phyloP scores from a whole-genome alignment of 2,888 invertebrate genomes.

The Ceriagrion tenellum region DNA sequence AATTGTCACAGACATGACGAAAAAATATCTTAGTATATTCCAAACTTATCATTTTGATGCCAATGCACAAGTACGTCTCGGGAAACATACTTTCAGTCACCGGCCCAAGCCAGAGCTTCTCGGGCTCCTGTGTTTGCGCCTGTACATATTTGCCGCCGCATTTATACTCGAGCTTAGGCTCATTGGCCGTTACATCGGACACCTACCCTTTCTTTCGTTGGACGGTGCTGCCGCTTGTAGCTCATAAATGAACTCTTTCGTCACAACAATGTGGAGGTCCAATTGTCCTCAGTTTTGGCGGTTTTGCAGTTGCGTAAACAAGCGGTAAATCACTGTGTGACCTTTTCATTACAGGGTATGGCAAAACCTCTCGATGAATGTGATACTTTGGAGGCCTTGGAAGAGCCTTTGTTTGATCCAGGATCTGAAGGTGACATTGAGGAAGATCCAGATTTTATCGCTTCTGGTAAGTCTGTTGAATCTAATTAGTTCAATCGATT shows the following conservation, averaged over 20 bases:
- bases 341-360: not conserved
- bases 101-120: too few relatives aligned
- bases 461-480: not conserved
- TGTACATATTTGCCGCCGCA: too few relatives aligned
- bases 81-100: too few relatives aligned
- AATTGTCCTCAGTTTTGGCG: not conserved
- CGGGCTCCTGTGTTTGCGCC: too few relatives aligned
- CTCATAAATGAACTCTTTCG: not conserved
- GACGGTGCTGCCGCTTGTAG: not conserved
- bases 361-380: not conserved
- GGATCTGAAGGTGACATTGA: not conserved
- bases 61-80: too few relatives aligned
- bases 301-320: not conserved
- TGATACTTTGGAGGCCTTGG: not conserved
- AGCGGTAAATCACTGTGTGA: not conserved
- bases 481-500: too few relatives aligned
- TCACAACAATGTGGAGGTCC: not conserved
- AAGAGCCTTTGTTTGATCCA: not conserved
- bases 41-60: too few relatives aligned
- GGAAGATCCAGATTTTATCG: not conserved
- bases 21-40: too few relatives aligned
- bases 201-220: not conserved
- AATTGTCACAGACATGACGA: too few relatives aligned
- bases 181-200: too few relatives aligned
- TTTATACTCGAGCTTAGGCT: too few relatives aligned